Evolutionary conservation across 2,797 vertebrate genomes (phyloP).

Genomic region (Microcaecilia unicolor): DNA sequence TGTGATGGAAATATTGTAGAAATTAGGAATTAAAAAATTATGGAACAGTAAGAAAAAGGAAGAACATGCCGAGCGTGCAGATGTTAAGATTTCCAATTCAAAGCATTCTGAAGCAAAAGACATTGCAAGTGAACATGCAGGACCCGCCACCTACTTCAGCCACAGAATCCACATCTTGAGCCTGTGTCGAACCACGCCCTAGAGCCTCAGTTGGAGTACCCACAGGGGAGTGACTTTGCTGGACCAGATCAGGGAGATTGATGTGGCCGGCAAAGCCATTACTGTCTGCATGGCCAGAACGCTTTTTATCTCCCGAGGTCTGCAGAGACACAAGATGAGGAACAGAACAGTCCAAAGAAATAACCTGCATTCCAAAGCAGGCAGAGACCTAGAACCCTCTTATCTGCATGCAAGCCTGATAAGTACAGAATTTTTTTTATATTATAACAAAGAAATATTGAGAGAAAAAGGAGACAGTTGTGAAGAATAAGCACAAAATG

Average conservation of each 20-base stretch:
- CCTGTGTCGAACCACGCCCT: slow-evolving; percentile 70
- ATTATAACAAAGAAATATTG: not conserved
- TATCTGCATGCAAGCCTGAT: slow-evolving; percentile 19
- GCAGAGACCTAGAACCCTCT: not conserved
- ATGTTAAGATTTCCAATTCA: slow-evolving; percentile 17
- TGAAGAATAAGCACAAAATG: too few species aligned
- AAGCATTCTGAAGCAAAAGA: slow-evolving; percentile 13
- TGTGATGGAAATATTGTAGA: too few species aligned
- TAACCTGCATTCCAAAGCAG: not conserved
- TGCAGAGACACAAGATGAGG: slow-evolving; percentile 61
- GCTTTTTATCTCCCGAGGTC: slow-evolving; percentile 80
- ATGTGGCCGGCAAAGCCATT: slow-evolving; percentile 83
- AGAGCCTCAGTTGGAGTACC: slow-evolving; percentile 77
- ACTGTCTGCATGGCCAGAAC: slow-evolving; percentile 78
- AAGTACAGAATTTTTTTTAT: slow-evolving; percentile 10
- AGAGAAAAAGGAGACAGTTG: too few species aligned
- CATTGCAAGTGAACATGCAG: slow-evolving; percentile 4
- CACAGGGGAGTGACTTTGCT: slow-evolving; percentile 82
- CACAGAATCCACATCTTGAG: slow-evolving; percentile 76
- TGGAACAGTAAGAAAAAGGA: too few species aligned
- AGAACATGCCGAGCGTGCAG: too few species aligned
- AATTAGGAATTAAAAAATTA: too few species aligned
- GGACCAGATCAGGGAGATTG: slow-evolving; percentile 94
- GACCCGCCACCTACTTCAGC: slow-evolving; percentile 70
- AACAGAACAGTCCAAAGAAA: not conserved